phyloP scores from a whole-genome alignment of 2,888 invertebrate genomes.

The Gymnoscelis rufifasciata region DNA sequence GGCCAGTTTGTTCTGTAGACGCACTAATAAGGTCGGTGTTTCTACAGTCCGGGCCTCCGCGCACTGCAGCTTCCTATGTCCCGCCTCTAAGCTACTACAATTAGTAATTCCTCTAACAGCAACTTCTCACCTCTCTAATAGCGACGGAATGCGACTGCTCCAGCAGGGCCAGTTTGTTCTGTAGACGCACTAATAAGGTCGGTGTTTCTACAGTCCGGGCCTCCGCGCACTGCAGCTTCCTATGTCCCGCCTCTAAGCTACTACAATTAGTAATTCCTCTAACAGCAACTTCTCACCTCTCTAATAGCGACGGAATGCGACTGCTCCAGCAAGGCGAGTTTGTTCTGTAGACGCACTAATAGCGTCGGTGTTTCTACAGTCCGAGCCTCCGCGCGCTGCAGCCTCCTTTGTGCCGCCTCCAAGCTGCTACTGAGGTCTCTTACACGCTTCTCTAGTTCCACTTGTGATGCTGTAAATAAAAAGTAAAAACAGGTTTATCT shows the following conservation, averaged over 20 bases:
- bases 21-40: not conserved
- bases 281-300: slow-evolving; percentile 77
- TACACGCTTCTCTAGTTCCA: slow-evolving; percentile 67
- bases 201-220: too few relatives aligned
- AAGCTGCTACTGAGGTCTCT: slow-evolving; percentile 81
- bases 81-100: too few relatives aligned
- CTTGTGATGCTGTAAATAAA: slow-evolving; percentile 49
- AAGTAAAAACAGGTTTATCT: not conserved
- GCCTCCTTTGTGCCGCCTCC: slow-evolving; percentile 80
- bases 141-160: not conserved
- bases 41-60: not conserved
- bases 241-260: too few relatives aligned
- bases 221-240: too few relatives aligned
- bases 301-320: slow-evolving; percentile 84
- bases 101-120: too few relatives aligned
- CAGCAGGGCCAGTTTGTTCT: not conserved
- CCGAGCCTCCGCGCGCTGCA: slow-evolving; percentile 82
- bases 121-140: not conserved
- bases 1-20: not conserved
- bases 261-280: too few relatives aligned
- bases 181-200: not conserved
- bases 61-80: not conserved
- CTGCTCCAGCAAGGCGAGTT: slow-evolving; percentile 85
- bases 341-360: slow-evolving; percentile 83
- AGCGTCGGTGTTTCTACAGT: slow-evolving; percentile 81